Base-by-base conservation (phyloP, 2,888 invertebrate species). In the Adelphocoris suturalis region DNA sequence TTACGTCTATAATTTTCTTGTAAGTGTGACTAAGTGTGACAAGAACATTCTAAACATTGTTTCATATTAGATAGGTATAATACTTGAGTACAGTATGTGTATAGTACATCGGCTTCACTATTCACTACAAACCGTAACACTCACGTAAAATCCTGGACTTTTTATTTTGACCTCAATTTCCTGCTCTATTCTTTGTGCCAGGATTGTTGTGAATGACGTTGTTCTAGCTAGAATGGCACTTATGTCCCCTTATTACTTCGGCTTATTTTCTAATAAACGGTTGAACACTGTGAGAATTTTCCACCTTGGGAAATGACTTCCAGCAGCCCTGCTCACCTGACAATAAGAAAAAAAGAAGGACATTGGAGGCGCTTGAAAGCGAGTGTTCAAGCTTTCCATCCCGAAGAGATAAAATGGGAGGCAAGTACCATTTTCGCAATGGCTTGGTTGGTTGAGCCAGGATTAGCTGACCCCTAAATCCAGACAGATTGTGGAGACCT, bases 391-490 rank as follows among this genome's bases (percentile, higher is more conserved):
- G 68, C 68, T 68, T 82, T 19, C 48, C 48, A 52, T 52, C 82
- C 52, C 48, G 48, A 52, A 52, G 55, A 82, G 52, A 82, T 82
- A 82, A 82, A 82, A 86, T 23, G 76, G 48, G 75, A 86, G 86
- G 86, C 68, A 86, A 86, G 86, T 75, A 86, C 68, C 86, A 68
- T 86, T 86, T 86, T 76, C 86, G 27, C 75, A 75, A 86, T 86
- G 86, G 86, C 75, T 86, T 86, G 75, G 86, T 75, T 46, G 86
- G 75, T 86, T 86, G 86, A 75, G 86, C 86, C 75, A 4, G 76
- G 86, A 86, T 86, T 86, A 86, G 86, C 86, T 88, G 88, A 88
- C 88, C 88, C 81, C 88, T 88, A 88, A 88, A 88, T 88, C 88
- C 88, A 88, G 88, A 88, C 88, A 88, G 80, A 88, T 88, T 88